Conservation (phyloP, 2,113 vertebrate species). For the Puntigrus tetrazona region DNA sequence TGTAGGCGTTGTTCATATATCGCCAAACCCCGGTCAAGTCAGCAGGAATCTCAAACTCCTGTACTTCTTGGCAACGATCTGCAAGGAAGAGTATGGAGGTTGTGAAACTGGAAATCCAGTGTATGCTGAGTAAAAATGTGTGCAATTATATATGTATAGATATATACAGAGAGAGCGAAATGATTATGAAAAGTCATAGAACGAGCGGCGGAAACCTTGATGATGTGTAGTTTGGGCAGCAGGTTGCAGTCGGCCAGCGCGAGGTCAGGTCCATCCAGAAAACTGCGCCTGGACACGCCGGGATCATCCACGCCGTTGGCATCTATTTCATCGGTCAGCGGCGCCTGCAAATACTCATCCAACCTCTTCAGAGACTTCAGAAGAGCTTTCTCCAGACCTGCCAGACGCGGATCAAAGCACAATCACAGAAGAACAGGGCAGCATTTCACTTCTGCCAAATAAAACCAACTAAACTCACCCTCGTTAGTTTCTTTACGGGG, state of each 20-base stretch:
- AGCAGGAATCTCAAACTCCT: constrained; percentile 86
- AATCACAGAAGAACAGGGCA: background rate
- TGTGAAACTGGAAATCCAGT: background rate
- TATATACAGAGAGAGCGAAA: too few species aligned
- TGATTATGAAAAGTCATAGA: background rate
- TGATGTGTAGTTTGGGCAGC: constrained; percentile 94
- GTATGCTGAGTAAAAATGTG: background rate
- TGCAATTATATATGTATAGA: too few species aligned
- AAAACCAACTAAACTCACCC: constrained; percentile 67
- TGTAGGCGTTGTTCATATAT: constrained; percentile 87
- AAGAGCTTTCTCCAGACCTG: constrained; percentile 90
- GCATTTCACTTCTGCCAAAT: background rate
- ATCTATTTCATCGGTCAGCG: constrained; percentile 85
- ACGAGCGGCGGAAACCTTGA: constrained; percentile 78
- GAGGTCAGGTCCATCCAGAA: constrained; percentile 88
- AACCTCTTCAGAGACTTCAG: constrained; percentile 87
- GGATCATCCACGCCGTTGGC: constrained; percentile 78
- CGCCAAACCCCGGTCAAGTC: constrained; percentile 90
- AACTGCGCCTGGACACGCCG: constrained; percentile 80
- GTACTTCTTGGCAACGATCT: constrained; percentile 95
- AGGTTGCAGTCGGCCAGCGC: constrained; percentile 96
- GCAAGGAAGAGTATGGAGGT: background rate
- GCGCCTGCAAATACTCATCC: constrained; percentile 85
- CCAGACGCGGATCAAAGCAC: background rate
- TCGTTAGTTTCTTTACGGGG: constrained; percentile 86